Conservation (phyloP, 2,888 invertebrate genomes). For the Cinara cedri region DNA sequence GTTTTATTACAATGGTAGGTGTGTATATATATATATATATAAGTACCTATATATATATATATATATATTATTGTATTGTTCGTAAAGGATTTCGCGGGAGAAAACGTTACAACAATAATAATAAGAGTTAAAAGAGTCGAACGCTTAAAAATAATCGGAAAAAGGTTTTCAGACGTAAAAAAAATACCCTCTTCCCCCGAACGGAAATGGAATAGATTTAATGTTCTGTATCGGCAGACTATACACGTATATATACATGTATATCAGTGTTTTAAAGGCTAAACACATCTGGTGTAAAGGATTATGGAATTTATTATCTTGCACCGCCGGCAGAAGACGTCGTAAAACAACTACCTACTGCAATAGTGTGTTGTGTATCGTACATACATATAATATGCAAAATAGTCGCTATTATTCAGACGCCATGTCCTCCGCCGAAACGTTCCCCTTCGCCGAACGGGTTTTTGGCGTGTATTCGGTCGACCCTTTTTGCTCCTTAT, state of each 20-base stretch:
- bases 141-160: slow-evolving; percentile 7
- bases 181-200: no score
- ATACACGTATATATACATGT: no score
- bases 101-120: neutral
- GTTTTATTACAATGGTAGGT: slow-evolving; percentile 16
- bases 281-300: slow-evolving; percentile 35
- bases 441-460: slow-evolving; percentile 19
- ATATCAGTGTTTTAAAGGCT: slow-evolving; percentile 12
- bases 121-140: neutral
- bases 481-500: slow-evolving; percentile 39
- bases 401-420: slow-evolving; percentile 48
- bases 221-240: slow-evolving; percentile 15
- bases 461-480: neutral
- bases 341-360: slow-evolving; percentile 40
- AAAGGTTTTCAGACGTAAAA: neutral
- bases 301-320: slow-evolving; percentile 41
- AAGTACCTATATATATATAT: no score
- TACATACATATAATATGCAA: slow-evolving; percentile 36
- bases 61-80: no score
- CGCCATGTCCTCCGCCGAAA: neutral
- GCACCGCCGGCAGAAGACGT: slow-evolving; percentile 32
- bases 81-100: neutral
- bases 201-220: slow-evolving; percentile 4
- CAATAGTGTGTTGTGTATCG: neutral
- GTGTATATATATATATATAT: neutral